Evolutionary conservation across 2,113 vertebrate genomes (phyloP), one percentile per base, ranked within the genome.

Genomic region (Ammodytes dubius): DNA sequence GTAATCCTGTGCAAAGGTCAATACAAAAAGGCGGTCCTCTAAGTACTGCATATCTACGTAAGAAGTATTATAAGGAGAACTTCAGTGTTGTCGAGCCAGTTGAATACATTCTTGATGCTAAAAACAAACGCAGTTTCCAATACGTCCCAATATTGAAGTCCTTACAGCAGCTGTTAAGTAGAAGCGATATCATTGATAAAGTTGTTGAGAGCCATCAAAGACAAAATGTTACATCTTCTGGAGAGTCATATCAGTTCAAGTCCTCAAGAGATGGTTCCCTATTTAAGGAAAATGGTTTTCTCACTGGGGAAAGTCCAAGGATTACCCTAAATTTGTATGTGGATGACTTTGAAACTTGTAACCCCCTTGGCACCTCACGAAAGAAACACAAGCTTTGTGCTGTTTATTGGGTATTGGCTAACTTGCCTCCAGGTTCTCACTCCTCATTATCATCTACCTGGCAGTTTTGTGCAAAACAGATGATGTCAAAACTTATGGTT

Each of bases 51-150:
- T 53, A 58, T 57, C 39, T 45, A 9, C 40, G n/a, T 35, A 45
- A 46, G 40, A 39, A 60, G 27, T 72, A 60, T 17, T 60, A 80
- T n/a, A n/a, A n/a, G n/a, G n/a, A n/a, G n/a, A n/a, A n/a, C n/a
- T n/a, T n/a, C n/a, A n/a, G n/a, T n/a, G 74, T 71, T 70, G 5
- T 74, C 65, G n/a, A 85, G 39, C 60, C 69, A 57, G 27, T 66
- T 64, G 46, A 77, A 70, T 79, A 70, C 12, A 57, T 79, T 11
- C 49, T 71, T 54, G 27, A 70, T 54, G 47, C 27, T 56, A 46
- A 79, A 61, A 70, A 40, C 6, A 71, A 64, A 46, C 40, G 9
- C 53, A 68, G 67, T 54, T 70, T 70, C 10, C 68, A 79, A 46
- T 71, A 79, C 54, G 58, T 71, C 49, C 68, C 49, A 17, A 14